Evolutionary conservation across 2,888 invertebrate species (phyloP).

Genomic region (Hydriomena furcata): DNA sequence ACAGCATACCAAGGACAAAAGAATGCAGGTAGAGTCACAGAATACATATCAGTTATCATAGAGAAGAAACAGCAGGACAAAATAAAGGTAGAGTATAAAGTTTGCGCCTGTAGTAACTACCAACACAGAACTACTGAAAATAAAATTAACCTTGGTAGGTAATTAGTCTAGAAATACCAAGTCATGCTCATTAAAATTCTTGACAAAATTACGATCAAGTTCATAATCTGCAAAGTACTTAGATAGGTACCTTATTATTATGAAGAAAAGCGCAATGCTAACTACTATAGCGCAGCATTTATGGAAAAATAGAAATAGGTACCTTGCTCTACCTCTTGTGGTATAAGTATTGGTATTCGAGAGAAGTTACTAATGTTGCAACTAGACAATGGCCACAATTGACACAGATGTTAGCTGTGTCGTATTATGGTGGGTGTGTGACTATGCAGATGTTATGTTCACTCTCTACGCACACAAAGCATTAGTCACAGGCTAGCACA

Average conservation of each 20-base stretch:
- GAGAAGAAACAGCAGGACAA: not conserved
- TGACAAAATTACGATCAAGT: no score
- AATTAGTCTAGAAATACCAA: no score
- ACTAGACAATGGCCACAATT: constrained; percentile 33
- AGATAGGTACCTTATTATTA: no score
- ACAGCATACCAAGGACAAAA: constrained; percentile 7
- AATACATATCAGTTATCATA: constrained; percentile 1
- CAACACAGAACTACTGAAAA: no score
- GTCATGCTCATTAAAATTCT: no score
- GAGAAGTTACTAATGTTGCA: constrained; percentile 23
- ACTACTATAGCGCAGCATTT: no score
- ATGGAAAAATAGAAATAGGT: no score
- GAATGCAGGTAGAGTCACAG: constrained; percentile 14
- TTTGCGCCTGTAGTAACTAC: no score
- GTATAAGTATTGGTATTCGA: constrained; percentile 16
- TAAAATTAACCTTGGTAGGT: no score
- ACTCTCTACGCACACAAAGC: constrained; percentile 20
- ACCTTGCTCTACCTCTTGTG: no score
- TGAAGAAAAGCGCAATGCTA: no score
- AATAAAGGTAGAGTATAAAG: not conserved
- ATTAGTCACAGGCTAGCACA: constrained; percentile 23
- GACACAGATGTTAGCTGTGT: constrained; percentile 34
- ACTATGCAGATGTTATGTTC: constrained; percentile 25
- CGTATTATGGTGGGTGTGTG: constrained; percentile 13
- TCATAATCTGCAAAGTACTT: no score